Percentiles rank a stretch among this genome's conserved stretches.
These are phyloP conservation scores for Ursus arctos DNA, from an alignment of 2,113 vertebrate species.

Conservation along the genomic window DNA sequence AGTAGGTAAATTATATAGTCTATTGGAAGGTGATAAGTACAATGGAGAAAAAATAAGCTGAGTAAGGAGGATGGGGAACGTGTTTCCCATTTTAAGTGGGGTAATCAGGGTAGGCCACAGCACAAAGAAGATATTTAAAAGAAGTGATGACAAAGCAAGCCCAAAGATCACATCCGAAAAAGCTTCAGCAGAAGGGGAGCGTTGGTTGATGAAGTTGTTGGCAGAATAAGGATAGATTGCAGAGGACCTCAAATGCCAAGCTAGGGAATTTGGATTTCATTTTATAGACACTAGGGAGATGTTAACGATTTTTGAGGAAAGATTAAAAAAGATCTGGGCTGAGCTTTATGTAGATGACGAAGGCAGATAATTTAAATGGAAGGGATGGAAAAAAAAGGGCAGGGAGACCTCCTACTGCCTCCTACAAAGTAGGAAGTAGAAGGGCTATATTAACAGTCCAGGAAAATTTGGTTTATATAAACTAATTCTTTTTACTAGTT, in stretches of 20 bases:
- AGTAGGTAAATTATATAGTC: background rate
- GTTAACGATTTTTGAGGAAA: constrained; percentile 68
- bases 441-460: background rate
- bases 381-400: background rate
- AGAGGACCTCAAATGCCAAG: constrained; percentile 74
- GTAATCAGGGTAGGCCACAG: background rate
- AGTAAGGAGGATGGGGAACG: background rate
- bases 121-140: background rate
- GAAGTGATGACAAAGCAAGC: background rate
- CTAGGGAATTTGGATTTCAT: constrained; percentile 66
- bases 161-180: constrained; percentile 10
- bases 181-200: constrained; percentile 55
- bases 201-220: constrained; percentile 67
- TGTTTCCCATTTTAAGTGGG: background rate
- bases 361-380: constrained; percentile 20
- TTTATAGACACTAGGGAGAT: constrained; percentile 71
- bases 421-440: background rate
- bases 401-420: background rate
- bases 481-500: background rate
- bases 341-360: constrained; percentile 43
- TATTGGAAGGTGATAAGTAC: background rate
- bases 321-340: constrained; percentile 56
- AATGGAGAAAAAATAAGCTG: background rate
- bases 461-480: background rate
- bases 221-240: constrained; percentile 63